Evolutionary conservation across 2,113 vertebrate genomes (phyloP).

Genomic region (Danionella cerebrum): DNA sequence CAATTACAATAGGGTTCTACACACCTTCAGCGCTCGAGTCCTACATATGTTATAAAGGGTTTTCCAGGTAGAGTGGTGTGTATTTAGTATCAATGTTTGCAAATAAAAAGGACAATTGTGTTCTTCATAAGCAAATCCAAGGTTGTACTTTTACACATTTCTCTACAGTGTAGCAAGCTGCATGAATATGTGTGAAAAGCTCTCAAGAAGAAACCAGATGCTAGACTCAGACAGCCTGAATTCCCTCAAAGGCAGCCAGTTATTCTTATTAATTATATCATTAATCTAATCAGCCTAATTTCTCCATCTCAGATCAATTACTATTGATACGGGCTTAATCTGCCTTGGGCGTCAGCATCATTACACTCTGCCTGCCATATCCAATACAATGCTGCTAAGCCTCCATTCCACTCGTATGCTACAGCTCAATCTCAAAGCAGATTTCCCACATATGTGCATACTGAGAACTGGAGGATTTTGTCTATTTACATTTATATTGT

Average conservation of each 20-base stretch:
- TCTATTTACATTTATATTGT: too few species aligned
- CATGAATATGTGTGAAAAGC: neutral
- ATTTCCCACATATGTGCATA: too few species aligned
- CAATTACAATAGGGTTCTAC: too few species aligned
- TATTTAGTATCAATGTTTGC: neutral
- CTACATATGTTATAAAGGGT: too few species aligned
- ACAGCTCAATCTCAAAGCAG: neutral
- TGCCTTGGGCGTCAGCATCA: neutral
- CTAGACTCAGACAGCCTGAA: neutral
- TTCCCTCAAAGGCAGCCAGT: neutral
- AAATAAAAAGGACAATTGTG: neutral
- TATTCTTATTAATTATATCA: neutral
- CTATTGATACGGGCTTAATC: neutral
- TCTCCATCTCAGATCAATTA: constrained; percentile 2
- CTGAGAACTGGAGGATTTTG: too few species aligned
- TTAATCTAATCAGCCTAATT: constrained; percentile 19
- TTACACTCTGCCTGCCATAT: neutral
- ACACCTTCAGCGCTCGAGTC: too few species aligned
- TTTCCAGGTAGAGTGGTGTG: too few species aligned
- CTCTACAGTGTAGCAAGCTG: neutral
- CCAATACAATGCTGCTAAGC: neutral
- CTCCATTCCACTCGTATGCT: neutral
- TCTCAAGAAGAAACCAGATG: neutral
- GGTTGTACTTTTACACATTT: neutral
- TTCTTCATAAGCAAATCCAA: neutral